A percentile compares a stretch with the other conserved stretches of the same genome.
Evolutionary conservation across 2,113 vertebrate species (phyloP).

Genomic region (Engystomops pustulosus): DNA sequence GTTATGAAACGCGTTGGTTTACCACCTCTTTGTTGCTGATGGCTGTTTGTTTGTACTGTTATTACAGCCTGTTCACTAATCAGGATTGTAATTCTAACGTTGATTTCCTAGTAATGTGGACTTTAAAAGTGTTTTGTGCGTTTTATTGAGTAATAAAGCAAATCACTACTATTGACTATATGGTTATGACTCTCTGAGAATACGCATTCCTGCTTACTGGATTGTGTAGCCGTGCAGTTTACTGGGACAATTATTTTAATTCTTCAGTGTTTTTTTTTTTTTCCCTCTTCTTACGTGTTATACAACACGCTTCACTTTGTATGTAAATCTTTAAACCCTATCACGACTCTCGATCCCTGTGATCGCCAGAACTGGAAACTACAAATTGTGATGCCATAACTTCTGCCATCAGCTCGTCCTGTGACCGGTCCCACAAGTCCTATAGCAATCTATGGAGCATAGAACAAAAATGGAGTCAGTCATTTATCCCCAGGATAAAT

Average conservation of each 20-base stretch:
- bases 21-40: neutral
- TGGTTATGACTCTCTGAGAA: constrained; percentile 21
- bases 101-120: constrained; percentile 28
- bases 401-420: too few species aligned
- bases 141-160: constrained; percentile 50
- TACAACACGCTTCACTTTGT: too few species aligned
- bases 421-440: too few species aligned
- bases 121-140: constrained; percentile 34
- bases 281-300: too few species aligned
- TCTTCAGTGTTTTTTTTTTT: too few species aligned
- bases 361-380: too few species aligned
- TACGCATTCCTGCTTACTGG: constrained; percentile 22
- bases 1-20: neutral
- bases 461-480: too few species aligned
- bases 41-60: neutral
- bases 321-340: too few species aligned
- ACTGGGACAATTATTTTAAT: neutral
- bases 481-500: too few species aligned
- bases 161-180: constrained; percentile 48
- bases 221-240: neutral
- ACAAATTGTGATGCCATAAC: too few species aligned
- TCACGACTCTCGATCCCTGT: too few species aligned
- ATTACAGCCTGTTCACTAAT: neutral
- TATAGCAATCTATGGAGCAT: too few species aligned
- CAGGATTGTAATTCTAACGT: neutral